A percentile compares a stretch with the other conserved stretches of the same genome.
Conservation (phyloP, 2,113 vertebrate species). For the Leuciscus idus region DNA sequence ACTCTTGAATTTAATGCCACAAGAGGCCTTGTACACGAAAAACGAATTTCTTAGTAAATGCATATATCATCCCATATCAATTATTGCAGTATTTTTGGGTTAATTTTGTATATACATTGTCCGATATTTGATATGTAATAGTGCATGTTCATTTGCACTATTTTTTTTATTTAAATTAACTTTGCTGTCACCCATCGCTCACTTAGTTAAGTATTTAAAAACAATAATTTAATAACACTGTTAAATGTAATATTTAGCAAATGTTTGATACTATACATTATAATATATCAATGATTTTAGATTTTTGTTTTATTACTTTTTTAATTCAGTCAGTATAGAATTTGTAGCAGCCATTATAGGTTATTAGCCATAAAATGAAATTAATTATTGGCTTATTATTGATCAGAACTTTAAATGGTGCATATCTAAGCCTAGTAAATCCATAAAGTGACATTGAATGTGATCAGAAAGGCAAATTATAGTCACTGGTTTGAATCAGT, state of each 20-base stretch:
- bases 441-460: not conserved
- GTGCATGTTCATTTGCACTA: not conserved
- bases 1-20: not conserved
- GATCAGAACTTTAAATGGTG: not conserved
- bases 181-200: not conserved
- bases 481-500: not conserved
- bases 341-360: not conserved
- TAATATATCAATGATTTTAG: not conserved
- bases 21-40: not conserved
- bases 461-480: not conserved
- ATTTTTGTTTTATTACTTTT: not conserved
- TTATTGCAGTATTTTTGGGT: not conserved
- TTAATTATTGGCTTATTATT: not conserved
- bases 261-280: not conserved
- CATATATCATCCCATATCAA: not conserved
- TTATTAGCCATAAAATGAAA: not conserved
- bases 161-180: not conserved
- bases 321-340: not conserved
- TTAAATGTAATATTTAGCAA: not conserved
- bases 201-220: not conserved
- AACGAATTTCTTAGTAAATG: not conserved
- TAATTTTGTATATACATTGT: not conserved
- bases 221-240: not conserved
- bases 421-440: not conserved
- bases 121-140: not conserved